phyloP scores from a whole-genome alignment of 2,888 invertebrate species.

The Spilosoma lubricipeda region DNA sequence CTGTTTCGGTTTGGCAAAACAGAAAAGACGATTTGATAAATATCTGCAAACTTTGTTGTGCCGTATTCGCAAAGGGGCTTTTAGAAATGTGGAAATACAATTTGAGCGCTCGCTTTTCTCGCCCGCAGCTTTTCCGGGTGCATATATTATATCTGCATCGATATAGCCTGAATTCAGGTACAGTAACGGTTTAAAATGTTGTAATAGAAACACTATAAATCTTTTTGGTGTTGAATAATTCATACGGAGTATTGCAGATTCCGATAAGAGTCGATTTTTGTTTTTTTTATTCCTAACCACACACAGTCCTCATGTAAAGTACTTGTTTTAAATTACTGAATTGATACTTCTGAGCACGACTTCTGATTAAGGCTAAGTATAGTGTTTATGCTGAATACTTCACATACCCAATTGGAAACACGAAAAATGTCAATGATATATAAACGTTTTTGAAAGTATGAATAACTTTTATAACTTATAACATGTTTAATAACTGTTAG shows the following conservation, averaged over 20 bases:
- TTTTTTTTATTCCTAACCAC: not conserved
- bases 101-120: conserved; percentile 67
- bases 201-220: conserved; percentile 24
- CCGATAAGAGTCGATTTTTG: conserved; percentile 1
- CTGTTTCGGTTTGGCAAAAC: conserved; percentile 56
- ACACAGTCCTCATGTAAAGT: not conserved
- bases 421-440: not conserved
- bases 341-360: not conserved
- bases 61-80: conserved; percentile 66
- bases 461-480: not conserved
- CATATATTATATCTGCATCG: conserved; percentile 59
- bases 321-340: not conserved
- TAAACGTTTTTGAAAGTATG: no score
- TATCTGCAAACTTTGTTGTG: conserved; percentile 74
- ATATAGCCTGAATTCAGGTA: conserved; percentile 37
- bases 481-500: no score
- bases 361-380: no score
- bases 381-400: not conserved
- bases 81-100: conserved; percentile 72
- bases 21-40: conserved; percentile 75
- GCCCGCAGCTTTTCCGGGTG: conserved; percentile 60
- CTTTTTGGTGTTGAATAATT: conserved; percentile 16
- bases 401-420: no score
- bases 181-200: conserved; percentile 32
- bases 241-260: conserved; percentile 6